These are phyloP conservation scores for Ptychochromis oligacanthus DNA, from an alignment of 2,113 vertebrate species.

Conservation along the genomic window DNA sequence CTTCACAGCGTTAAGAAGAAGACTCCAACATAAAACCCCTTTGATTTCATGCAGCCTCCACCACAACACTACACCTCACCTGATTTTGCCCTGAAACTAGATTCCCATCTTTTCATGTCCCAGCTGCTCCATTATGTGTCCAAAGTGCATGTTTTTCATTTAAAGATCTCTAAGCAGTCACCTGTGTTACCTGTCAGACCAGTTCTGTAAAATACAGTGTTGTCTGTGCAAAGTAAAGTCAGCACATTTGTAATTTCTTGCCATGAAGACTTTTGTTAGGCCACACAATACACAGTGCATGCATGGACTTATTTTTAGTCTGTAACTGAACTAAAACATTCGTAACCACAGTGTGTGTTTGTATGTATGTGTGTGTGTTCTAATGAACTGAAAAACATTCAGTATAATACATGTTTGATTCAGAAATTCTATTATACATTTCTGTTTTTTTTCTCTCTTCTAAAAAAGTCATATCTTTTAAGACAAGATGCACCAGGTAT, in stretches of 20 bases:
- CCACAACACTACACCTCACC: background rate
- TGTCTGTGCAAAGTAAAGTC: constrained; percentile 47
- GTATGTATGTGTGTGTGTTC: background rate
- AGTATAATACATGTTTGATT: constrained; percentile 45
- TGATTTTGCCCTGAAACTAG: background rate
- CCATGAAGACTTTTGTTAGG: constrained; percentile 25
- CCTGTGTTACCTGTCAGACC: background rate
- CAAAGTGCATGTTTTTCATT: constrained; percentile 10
- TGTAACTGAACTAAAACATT: constrained; percentile 58
- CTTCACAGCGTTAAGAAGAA: background rate
- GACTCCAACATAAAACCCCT: constrained; percentile 7
- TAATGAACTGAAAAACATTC: constrained; percentile 56
- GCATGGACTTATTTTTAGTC: constrained; percentile 43
- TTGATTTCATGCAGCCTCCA: constrained; percentile 16
- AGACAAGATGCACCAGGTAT: constrained; percentile 64
- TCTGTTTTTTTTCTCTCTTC: background rate
- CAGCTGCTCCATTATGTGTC: background rate
- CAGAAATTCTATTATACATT: constrained; percentile 33
- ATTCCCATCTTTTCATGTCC: background rate
- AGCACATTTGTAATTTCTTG: constrained; percentile 2
- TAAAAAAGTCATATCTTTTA: constrained; percentile 59
- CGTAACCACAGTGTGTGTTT: constrained; percentile 24
- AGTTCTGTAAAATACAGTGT: constrained; percentile 32
- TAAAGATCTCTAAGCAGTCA: constrained; percentile 11
- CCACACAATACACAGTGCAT: constrained; percentile 54